Base-by-base conservation (phyloP, 1,140 invertebrate species). In the Ostrea denselamellosa region DNA sequence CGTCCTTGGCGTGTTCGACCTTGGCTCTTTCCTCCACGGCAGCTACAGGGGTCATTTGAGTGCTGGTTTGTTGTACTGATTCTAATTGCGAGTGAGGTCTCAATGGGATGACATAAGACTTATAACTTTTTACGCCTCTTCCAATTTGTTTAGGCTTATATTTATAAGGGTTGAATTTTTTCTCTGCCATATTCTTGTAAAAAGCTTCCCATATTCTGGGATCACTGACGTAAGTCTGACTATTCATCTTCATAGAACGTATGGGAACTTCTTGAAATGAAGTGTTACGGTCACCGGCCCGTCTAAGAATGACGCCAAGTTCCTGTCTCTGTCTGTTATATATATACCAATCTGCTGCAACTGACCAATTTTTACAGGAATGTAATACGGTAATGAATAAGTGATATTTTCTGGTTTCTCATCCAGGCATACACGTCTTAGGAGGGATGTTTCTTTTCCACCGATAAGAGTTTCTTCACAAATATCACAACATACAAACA, bases 11-110 rank as follows among this genome's bases (percentile, higher is more conserved):
- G 10, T 77, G 71, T 62, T 83, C 85, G 5, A n/a, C n/a, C 65
- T 83, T 86, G 0, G 87, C 87, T 62, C 84, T 88, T n/a, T 88
- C 87, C 8, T 85, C 87, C 22, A 88, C 87, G 17, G 87, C 87
- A 22, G 87, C 71, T 44, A 56, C 12, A 3, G 84, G 71, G 19
- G 87, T 86, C 14, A 88, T 34, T 25, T 88, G 87, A 44, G 65
- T 58, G 2, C 28, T 44, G 3, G 77, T 8, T 7, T 62, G 8
- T 51, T 52, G 10, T 0, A 12, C 0, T 0, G 53, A 34, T 85
- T 85, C 83, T 8, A 85, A 62, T 62, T 85, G 86, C 62, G 71
- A 44, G 44, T 62, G 71, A n/a, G 51, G 51, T 62, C 71, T 58
- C 44, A 71, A 44, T 5, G 85, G 65, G 51, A 86, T 68, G 12